Evolutionary conservation across 2,888 invertebrate genomes (phyloP).

Genomic region (Belgica antarctica): DNA sequence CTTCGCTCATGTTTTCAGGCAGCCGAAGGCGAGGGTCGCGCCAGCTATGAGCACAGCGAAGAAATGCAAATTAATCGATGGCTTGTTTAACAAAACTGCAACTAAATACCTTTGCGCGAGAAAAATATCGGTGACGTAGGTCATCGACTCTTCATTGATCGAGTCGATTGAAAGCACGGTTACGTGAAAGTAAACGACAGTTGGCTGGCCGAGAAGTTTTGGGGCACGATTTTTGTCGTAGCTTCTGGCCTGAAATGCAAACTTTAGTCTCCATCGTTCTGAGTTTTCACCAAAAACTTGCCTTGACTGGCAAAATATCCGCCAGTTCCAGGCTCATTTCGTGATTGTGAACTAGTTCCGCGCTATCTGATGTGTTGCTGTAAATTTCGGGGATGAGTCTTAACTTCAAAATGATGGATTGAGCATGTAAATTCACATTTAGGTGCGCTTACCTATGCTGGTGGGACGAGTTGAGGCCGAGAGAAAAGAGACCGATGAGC

Average conservation of each 20-base stretch:
- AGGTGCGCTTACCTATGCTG: not conserved
- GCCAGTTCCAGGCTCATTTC: constrained; percentile 73
- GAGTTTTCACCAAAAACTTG: no score
- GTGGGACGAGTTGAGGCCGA: not conserved
- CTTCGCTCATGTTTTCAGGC: constrained; percentile 92
- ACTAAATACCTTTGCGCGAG: constrained; percentile 58
- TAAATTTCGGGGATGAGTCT: constrained; percentile 34
- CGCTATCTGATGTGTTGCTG: constrained; percentile 53
- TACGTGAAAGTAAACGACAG: constrained; percentile 86
- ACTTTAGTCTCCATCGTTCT: no score
- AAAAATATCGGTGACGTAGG: constrained; percentile 89
- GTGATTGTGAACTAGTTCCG: constrained; percentile 53
- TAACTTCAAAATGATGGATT: constrained; percentile 33
- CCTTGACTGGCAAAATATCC: constrained; percentile 79
- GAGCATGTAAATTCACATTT: not conserved
- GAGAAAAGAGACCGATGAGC: not conserved
- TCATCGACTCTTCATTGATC: constrained; percentile 96
- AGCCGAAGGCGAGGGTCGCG: constrained; percentile 81
- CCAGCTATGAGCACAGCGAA: constrained; percentile 93
- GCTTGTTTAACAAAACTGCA: not conserved
- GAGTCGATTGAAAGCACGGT: constrained; percentile 87
- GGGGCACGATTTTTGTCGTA: constrained; percentile 90
- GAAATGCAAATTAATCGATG: not conserved
- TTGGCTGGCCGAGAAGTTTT: constrained; percentile 79
- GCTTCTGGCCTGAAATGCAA: no score